Percentiles rank a stretch among this genome's conserved stretches.
Evolutionary conservation across 2,888 invertebrate genomes (phyloP).

Genomic region (Anthophora plumipes): DNA sequence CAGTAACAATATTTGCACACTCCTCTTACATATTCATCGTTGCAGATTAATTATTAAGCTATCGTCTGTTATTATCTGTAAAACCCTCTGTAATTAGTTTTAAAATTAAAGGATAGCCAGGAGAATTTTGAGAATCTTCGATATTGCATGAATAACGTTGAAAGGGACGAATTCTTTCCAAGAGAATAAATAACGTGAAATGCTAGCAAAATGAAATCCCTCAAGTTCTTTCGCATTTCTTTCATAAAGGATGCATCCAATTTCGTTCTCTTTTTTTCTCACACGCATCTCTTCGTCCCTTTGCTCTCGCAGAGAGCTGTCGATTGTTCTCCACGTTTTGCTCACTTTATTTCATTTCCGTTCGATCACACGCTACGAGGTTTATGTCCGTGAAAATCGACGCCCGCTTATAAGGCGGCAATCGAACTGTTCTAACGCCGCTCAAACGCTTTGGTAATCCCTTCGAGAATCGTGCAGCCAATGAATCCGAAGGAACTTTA

Average conservation of each 20-base stretch:
- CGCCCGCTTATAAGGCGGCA: slow-evolving; percentile 35
- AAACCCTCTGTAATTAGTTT: not conserved
- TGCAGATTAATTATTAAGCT: slow-evolving; percentile 1
- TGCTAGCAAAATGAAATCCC: slow-evolving; percentile 45
- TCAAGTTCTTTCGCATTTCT: not conserved
- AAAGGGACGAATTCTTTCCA: slow-evolving; percentile 24
- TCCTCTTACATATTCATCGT: not conserved
- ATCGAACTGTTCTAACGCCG: slow-evolving; percentile 34
- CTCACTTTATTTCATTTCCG: slow-evolving; percentile 54
- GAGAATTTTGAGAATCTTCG: slow-evolving; percentile 12
- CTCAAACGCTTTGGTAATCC: slow-evolving; percentile 39
- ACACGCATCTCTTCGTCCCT: not conserved
- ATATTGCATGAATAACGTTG: slow-evolving; percentile 12
- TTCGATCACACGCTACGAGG: slow-evolving; percentile 36
- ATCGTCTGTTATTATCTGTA: not conserved
- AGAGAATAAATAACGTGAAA: slow-evolving; percentile 25
- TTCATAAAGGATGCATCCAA: slow-evolving; percentile 5
- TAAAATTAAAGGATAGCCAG: not conserved
- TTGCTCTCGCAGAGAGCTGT: slow-evolving; percentile 6
- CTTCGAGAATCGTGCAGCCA: not conserved
- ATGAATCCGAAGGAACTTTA: slow-evolving; percentile 14
- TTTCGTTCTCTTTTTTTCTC: not conserved
- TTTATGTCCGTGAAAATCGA: slow-evolving; percentile 25
- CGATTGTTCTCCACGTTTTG: slow-evolving; percentile 35
- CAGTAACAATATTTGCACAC: not conserved